Percentiles rank a stretch among this genome's conserved stretches.
phyloP scores from a whole-genome alignment of 1,140 invertebrate species.

The Phymorhynchus buccinoides region DNA sequence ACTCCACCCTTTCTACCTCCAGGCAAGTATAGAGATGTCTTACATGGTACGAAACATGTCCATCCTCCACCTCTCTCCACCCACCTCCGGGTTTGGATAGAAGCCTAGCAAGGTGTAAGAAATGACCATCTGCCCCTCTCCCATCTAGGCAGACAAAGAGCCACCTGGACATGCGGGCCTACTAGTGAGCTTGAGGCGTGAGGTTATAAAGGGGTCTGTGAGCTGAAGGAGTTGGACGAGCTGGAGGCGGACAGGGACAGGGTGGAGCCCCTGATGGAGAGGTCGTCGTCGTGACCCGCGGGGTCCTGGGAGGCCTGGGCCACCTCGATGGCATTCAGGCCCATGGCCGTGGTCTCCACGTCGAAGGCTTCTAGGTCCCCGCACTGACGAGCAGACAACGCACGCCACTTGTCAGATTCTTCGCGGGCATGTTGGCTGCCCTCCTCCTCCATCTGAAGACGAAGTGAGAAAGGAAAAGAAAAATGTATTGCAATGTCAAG shows the following conservation, averaged over 20 bases:
- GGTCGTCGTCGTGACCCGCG: constrained; percentile 81
- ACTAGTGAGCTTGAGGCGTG: background rate
- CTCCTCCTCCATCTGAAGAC: constrained; percentile 91
- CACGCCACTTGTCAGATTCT: constrained; percentile 87
- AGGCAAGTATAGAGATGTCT: too few species aligned
- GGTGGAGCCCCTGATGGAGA: constrained; percentile 93
- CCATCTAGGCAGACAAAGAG: too few species aligned
- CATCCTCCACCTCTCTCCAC: too few species aligned
- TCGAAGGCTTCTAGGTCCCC: constrained; percentile 94
- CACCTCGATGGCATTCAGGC: constrained; percentile 90
- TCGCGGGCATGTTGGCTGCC: constrained; percentile 91
- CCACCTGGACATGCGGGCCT: too few species aligned
- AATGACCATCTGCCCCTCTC: too few species aligned
- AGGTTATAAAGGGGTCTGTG: constrained; percentile 55
- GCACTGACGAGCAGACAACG: constrained; percentile 90
- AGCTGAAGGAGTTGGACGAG: constrained; percentile 79
- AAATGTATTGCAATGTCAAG: too few species aligned
- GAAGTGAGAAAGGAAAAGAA: too few species aligned
- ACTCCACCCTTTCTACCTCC: too few species aligned
- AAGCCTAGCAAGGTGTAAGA: too few species aligned
- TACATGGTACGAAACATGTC: too few species aligned
- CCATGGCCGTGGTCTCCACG: constrained; percentile 90
- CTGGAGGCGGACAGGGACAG: constrained; percentile 94
- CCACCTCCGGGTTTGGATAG: too few species aligned
- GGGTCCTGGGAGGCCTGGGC: constrained; percentile 89